Percentiles rank a stretch among this genome's conserved stretches.
These are phyloP conservation scores for Cerceris ruficornis DNA, from an alignment of 2,888 invertebrate species.

Conservation along the genomic window DNA sequence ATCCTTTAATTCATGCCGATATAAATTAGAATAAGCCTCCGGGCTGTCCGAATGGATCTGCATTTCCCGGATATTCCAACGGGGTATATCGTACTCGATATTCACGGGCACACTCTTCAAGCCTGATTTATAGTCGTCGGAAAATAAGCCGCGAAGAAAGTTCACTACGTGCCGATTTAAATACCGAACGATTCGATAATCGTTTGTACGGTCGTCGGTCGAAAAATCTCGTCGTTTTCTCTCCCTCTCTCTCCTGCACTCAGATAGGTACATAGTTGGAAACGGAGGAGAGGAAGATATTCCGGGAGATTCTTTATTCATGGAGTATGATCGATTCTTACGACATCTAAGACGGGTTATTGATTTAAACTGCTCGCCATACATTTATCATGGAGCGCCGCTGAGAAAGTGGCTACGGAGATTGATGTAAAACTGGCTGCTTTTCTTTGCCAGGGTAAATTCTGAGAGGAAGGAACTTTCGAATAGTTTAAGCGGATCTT, in stretches of 20 bases:
- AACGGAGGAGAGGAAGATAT: not conserved
- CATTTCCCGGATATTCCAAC: constrained; percentile 26
- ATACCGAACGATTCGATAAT: not conserved
- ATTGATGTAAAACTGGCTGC: constrained; percentile 3
- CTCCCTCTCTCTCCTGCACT: too few species aligned
- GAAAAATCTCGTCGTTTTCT: too few species aligned
- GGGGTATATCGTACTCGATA: constrained; percentile 20
- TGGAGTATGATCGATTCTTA: not conserved
- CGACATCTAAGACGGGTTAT: not conserved
- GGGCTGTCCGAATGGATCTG: constrained; percentile 49
- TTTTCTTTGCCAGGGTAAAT: not conserved
- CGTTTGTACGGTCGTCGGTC: not conserved
- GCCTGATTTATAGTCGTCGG: constrained; percentile 29
- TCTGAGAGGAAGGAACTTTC: constrained; percentile 35
- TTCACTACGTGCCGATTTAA: not conserved
- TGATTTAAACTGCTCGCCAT: constrained; percentile 18
- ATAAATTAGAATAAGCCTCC: constrained; percentile 64
- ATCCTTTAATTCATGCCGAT: constrained; percentile 67
- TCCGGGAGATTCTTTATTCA: not conserved
- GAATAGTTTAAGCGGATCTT: constrained; percentile 23
- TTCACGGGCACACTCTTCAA: not conserved
- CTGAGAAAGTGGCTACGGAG: constrained; percentile 25
- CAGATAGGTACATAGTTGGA: not conserved
- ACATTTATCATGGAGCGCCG: constrained; percentile 38
- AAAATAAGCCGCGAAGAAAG: not conserved